phyloP scores from a whole-genome alignment of 2,888 invertebrate genomes.

The Sesia apiformis region DNA sequence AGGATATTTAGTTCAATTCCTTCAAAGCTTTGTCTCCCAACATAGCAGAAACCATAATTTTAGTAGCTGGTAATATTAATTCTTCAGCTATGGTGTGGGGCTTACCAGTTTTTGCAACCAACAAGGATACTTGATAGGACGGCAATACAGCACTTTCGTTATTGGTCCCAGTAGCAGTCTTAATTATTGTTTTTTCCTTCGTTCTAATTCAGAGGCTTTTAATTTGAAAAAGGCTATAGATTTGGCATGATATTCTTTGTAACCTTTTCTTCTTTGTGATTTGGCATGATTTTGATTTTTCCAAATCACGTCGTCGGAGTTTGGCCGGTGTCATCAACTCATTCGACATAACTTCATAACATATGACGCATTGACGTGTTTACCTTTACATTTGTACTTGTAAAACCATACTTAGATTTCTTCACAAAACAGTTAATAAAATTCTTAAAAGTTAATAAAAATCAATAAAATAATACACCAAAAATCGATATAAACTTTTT shows the following conservation, averaged over 20 bases:
- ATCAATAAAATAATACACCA: constrained; percentile 1
- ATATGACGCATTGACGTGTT: not conserved
- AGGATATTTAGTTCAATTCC: constrained; percentile 2
- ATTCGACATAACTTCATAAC: constrained; percentile 1
- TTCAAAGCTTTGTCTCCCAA: constrained; percentile 10
- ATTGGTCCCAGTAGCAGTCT: constrained; percentile 4
- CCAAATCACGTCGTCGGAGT: constrained; percentile 2
- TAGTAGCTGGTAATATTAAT: not conserved
- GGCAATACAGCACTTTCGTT: constrained; percentile 2
- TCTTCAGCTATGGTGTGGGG: not conserved
- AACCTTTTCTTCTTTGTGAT: too few relatives aligned
- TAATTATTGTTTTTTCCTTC: constrained; percentile 6
- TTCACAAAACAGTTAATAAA: too few relatives aligned
- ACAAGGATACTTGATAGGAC: constrained; percentile 1
- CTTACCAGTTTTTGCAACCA: constrained; percentile 1
- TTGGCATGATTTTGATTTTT: not conserved
- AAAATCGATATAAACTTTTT: not conserved
- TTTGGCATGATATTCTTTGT: constrained; percentile 1
- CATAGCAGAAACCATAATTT: constrained; percentile 2
- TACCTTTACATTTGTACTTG: constrained; percentile 1
- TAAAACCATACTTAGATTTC: not conserved
- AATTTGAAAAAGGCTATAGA: constrained; percentile 8
- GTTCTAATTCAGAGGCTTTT: constrained; percentile 7
- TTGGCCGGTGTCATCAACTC: constrained; percentile 3
- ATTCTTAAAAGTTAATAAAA: not conserved